A percentile compares a stretch with the other conserved stretches of the same genome.
Evolutionary conservation across 2,113 vertebrate genomes (phyloP).

Genomic region (Mesocricetus auratus): DNA sequence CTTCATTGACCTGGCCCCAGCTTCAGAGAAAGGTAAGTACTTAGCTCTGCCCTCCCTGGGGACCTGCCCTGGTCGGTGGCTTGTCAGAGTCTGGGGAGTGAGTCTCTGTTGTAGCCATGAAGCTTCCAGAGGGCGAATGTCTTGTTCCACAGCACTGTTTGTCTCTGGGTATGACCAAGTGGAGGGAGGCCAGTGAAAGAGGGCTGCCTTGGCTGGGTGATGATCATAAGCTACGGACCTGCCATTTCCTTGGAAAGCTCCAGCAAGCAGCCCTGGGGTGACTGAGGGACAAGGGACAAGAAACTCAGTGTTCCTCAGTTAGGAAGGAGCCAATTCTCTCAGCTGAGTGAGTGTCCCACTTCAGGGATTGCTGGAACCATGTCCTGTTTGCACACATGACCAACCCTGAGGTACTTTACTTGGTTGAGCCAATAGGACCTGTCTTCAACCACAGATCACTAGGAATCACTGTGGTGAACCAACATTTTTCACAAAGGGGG

Average conservation of each 20-base stretch:
- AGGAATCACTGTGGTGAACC: too few relatives aligned
- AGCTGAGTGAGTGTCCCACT: background rate
- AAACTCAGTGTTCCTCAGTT: background rate
- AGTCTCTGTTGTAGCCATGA: background rate
- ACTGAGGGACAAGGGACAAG: background rate
- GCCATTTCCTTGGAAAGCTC: background rate
- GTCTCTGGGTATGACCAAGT: background rate
- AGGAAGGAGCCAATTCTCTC: background rate
- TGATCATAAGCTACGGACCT: background rate
- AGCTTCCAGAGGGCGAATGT: background rate
- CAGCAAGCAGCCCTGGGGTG: background rate
- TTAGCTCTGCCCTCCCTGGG: background rate
- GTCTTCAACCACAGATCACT: background rate
- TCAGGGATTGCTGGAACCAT: accelerated
- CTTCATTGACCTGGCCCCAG: slow-evolving; percentile 98
- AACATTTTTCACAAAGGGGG: background rate
- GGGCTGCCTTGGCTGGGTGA: background rate
- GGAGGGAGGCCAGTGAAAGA: background rate
- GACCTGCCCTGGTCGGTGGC: background rate
- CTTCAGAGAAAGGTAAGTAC: slow-evolving; percentile 96
- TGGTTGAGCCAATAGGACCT: too few relatives aligned
- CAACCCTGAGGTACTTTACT: background rate
- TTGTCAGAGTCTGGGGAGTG: background rate
- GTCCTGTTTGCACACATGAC: background rate
- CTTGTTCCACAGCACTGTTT: background rate